Evolutionary conservation across 2,888 invertebrate species (phyloP).

Genomic region (Drosophila setosimentum): DNA sequence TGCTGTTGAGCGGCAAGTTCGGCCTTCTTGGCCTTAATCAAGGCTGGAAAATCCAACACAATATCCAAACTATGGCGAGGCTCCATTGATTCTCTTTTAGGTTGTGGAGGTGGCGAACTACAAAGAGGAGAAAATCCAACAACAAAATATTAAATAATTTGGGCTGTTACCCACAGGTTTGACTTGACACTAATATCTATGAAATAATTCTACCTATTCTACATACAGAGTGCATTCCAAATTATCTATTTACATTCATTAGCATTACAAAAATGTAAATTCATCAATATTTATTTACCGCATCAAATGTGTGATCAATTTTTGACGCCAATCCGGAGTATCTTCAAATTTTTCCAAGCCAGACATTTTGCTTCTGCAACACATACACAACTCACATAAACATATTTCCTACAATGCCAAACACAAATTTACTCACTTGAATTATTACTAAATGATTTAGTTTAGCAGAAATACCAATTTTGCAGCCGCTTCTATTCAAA

Average conservation of each 20-base stretch:
- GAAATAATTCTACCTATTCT: not conserved
- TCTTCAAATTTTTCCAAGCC: slow-evolving; percentile 83
- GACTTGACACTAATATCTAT: slow-evolving; percentile 26
- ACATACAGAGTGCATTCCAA: slow-evolving; percentile 25
- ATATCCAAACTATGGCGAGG: slow-evolving; percentile 76
- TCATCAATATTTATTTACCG: slow-evolving; percentile 76
- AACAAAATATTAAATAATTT: not conserved
- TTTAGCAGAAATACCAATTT: slow-evolving; percentile 2
- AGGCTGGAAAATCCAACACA: slow-evolving; percentile 68
- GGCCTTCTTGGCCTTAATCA: slow-evolving; percentile 34
- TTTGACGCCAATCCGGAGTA: slow-evolving; percentile 79
- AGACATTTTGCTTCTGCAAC: slow-evolving; percentile 68
- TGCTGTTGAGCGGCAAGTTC: slow-evolving; percentile 19
- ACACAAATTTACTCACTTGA: slow-evolving; percentile 28
- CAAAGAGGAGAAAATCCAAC: not conserved
- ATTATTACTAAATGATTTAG: slow-evolving; percentile 5
- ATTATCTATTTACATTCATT: slow-evolving; percentile 22
- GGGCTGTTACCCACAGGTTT: not conserved
- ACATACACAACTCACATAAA: not conserved
- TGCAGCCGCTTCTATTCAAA: slow-evolving; percentile 35
- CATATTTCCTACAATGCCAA: slow-evolving; percentile 3
- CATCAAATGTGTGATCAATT: slow-evolving; percentile 78
- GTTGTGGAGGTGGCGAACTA: slow-evolving; percentile 40
- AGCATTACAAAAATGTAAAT: slow-evolving; percentile 6
- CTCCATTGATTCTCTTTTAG: slow-evolving; percentile 40